Evolutionary conservation across 2,888 invertebrate genomes (phyloP).

Genomic region (Netelia virgata): DNA sequence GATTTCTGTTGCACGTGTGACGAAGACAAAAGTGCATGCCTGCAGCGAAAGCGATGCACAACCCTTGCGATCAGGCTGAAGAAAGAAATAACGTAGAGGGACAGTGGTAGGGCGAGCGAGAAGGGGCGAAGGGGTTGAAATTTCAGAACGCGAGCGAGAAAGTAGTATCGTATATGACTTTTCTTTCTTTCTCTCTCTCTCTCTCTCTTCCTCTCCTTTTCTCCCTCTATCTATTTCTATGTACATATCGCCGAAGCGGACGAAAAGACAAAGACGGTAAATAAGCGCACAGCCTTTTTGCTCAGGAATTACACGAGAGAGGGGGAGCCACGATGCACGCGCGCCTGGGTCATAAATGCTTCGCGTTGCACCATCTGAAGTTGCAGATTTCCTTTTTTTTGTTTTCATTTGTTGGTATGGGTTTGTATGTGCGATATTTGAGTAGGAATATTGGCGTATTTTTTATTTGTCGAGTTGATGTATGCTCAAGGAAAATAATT

Average conservation of each 20-base stretch:
- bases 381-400: conserved; percentile 81
- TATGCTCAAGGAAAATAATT: conserved; percentile 49
- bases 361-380: conserved; percentile 81
- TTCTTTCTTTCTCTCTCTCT: conserved; percentile 6
- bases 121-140: conserved; percentile 42
- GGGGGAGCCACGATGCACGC: conserved; percentile 62
- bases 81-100: conserved; percentile 52
- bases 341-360: conserved; percentile 82
- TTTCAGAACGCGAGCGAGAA: conserved; percentile 39
- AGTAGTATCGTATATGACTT: conserved; percentile 38
- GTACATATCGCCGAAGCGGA: conserved; percentile 64
- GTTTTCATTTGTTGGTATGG: conserved; percentile 79
- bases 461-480: neutral
- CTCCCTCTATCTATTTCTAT: conserved; percentile 24
- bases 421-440: conserved; percentile 9
- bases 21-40: conserved; percentile 71
- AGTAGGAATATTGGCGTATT: neutral
- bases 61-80: conserved; percentile 61
- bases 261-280: conserved; percentile 75
- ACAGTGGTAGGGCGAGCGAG: neutral
- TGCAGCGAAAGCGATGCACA: conserved; percentile 66
- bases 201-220: conserved; percentile 4
- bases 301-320: conserved; percentile 76
- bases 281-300: conserved; percentile 67
- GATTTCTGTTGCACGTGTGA: conserved; percentile 65